phyloP scores from a whole-genome alignment of 2,797 vertebrate genomes.

The Sylvia borin region DNA sequence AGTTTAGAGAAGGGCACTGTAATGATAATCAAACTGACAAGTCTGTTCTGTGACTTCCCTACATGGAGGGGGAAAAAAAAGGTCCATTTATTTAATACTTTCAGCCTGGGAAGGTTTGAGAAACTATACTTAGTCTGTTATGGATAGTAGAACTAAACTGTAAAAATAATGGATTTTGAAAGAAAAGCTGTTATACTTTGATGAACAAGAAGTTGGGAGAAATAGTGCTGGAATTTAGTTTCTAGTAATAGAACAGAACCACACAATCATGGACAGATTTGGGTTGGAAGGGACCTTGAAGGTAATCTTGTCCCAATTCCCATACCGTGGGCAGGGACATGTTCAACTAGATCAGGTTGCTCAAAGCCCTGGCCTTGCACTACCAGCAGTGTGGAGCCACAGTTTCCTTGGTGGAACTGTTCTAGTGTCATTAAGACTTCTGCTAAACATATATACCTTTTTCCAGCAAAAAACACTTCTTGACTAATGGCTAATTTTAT shows the following conservation, averaged over 20 bases:
- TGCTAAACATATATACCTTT: not conserved
- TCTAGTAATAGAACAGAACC: not conserved
- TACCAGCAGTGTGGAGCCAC: not conserved
- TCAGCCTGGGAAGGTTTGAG: not conserved
- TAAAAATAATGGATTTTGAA: not conserved
- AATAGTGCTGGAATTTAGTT: not conserved
- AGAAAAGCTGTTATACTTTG: not conserved
- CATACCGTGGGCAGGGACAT: accelerated
- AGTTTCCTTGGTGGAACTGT: not conserved
- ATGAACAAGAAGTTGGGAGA: not conserved
- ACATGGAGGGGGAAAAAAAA: not conserved
- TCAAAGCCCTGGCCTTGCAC: not conserved
- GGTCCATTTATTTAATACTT: not conserved
- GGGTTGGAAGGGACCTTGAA: not conserved
- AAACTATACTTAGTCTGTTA: not conserved
- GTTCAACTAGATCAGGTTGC: not conserved
- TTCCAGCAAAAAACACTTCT: not conserved
- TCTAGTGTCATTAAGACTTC: not conserved
- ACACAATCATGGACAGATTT: not conserved
- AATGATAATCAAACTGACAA: not conserved
- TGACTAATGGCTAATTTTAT: not conserved
- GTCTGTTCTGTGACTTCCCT: not conserved
- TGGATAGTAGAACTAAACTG: not conserved
- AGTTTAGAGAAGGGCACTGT: not conserved
- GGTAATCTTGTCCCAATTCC: not conserved